A percentile compares a stretch with the other conserved stretches of the same genome.
phyloP scores from a whole-genome alignment of 2,888 invertebrate species.

The Ichneumoninae sp. region DNA sequence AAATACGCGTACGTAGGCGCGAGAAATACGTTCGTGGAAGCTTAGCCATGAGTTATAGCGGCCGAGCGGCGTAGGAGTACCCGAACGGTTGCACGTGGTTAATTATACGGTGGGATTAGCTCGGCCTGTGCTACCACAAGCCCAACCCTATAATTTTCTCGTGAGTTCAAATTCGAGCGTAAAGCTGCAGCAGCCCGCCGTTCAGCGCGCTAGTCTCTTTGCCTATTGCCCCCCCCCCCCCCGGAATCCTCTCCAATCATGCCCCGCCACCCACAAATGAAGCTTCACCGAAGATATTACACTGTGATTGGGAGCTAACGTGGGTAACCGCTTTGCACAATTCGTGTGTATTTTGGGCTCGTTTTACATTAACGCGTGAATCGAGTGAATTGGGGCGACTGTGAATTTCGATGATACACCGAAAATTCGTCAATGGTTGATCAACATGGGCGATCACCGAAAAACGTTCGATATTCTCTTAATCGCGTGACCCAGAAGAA shows the following conservation, averaged over 20 bases:
- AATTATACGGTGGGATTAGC: conserved; percentile 83
- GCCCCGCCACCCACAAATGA: background rate
- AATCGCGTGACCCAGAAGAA: background rate
- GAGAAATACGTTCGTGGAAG: conserved; percentile 74
- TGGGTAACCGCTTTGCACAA: conserved; percentile 47
- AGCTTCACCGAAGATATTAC: conserved; percentile 70
- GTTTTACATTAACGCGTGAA: conserved; percentile 6
- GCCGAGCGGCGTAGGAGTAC: conserved; percentile 67
- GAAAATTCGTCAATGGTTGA: background rate
- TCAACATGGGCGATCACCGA: no score
- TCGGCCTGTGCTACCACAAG: conserved; percentile 77
- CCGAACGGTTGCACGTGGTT: conserved; percentile 80
- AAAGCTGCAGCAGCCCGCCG: conserved; percentile 68
- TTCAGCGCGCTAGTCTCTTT: conserved; percentile 61
- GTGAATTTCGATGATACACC: conserved; percentile 7
- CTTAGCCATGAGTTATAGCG: conserved; percentile 81
- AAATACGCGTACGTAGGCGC: conserved; percentile 56
- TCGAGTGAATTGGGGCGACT: background rate
- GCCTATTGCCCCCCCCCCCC: conserved; percentile 3
- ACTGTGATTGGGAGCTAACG: conserved; percentile 69
- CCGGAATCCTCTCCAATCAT: conserved; percentile 23
- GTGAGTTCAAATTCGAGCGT: conserved; percentile 79
- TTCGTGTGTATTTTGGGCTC: conserved; percentile 16
- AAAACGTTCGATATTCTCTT: background rate
- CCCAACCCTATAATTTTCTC: conserved; percentile 82